Evolutionary conservation across 2,113 vertebrate genomes (phyloP), one percentile per base, ranked within the genome.

Genomic region (Erinaceus europaeus): DNA sequence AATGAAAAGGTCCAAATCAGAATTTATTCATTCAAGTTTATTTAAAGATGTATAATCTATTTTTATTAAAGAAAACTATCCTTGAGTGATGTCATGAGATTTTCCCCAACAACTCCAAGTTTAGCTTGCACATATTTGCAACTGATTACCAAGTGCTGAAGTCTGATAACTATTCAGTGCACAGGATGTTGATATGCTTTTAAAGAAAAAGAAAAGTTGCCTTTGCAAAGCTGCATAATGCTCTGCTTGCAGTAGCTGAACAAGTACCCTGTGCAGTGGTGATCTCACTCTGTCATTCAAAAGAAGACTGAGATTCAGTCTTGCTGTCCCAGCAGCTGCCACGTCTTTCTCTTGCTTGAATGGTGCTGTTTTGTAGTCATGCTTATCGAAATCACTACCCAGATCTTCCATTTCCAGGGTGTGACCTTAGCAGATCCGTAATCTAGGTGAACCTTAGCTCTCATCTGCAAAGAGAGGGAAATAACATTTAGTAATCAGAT

Each of bases 41-140:
- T 23, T 78, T 84, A 67, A 88, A 85, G 69, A 44, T 34, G 18
- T 32, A 17, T 3, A 11, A 6, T 48, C 17, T 15, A 48, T 48
- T 15, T 48, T 72, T 53, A 59, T 87, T 88, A 61, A 74, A 53
- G 32, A 38, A 84, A 68, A 52, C 32, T 25, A 44, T 36, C 44
- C 27, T 84, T 69, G 76, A 50, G 13, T 11, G 61, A 75, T 73
- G 55, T 80, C 15, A 29, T 50, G 38, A 84, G 48, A 11, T 38
- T 62, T 92, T 92, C 50, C 9, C 36, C 57, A 46, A 64, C 14
- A 38, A 32, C 84, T 74, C 48, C 77, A 59, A 61, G 55, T 68
- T 89, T 62, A 61, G 1, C 77, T 75, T 69, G 29, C 4, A 2
- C 34, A 1, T 59, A 50, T 64, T 91, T 73, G 64, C 32, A 68